phyloP scores from a whole-genome alignment of 64 coral and sea anemone species.

The Pocillopora verrucosa region DNA sequence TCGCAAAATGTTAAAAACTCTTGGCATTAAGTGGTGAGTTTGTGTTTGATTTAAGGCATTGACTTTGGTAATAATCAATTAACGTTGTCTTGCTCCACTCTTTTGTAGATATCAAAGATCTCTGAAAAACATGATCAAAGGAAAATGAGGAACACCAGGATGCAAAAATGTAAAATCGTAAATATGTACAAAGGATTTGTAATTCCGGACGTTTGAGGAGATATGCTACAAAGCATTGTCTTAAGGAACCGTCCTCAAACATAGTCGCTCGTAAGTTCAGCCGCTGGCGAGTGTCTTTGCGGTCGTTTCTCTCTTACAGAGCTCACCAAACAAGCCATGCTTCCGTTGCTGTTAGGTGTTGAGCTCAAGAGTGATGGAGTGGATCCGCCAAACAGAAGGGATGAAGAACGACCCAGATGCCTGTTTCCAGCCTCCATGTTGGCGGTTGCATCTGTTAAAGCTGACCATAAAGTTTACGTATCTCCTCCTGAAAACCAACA shows the following conservation, averaged over 20 bases:
- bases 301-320: slow-evolving; percentile 48
- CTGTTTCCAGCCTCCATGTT: slow-evolving; percentile 88
- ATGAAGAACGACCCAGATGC: slow-evolving; percentile 64
- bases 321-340: slow-evolving; percentile 8
- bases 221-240: background rate
- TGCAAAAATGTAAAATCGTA: background rate
- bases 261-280: slow-evolving; percentile 79
- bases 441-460: slow-evolving; percentile 73
- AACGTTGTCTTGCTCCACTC: background rate
- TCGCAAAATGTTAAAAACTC: too few relatives aligned
- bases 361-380: slow-evolving; percentile 37
- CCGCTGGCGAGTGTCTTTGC: slow-evolving; percentile 64
- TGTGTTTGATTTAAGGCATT: too few relatives aligned
- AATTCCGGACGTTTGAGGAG: background rate
- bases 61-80: too few relatives aligned
- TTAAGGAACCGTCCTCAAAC: slow-evolving; percentile 33
- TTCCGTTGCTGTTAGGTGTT: slow-evolving; percentile 15
- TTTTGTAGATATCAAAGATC: too few relatives aligned
- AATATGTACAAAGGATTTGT: background rate
- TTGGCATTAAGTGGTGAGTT: too few relatives aligned
- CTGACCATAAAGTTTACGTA: slow-evolving; percentile 82
- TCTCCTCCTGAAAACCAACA: slow-evolving; percentile 70
- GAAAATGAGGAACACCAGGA: background rate
- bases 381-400: slow-evolving; percentile 30
- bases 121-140: background rate